phyloP scores from a whole-genome alignment of 2,113 vertebrate species.

The Arenaria interpres region DNA sequence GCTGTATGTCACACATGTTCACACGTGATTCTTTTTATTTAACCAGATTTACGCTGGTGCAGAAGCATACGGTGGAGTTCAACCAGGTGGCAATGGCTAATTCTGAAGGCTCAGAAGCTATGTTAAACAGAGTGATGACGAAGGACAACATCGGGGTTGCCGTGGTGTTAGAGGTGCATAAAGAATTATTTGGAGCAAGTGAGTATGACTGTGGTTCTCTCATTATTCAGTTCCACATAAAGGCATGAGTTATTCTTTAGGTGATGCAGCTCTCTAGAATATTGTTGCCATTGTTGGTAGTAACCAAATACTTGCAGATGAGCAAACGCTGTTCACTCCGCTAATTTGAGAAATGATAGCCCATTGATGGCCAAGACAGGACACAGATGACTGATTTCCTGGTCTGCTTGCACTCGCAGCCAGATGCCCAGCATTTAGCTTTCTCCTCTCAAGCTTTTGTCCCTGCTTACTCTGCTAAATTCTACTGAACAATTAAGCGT shows the following conservation, averaged over 20 bases:
- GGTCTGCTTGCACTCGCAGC: background rate
- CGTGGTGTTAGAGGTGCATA: conserved; percentile 92
- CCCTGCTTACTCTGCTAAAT: background rate
- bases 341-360: background rate
- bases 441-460: background rate
- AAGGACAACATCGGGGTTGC: conserved; percentile 99
- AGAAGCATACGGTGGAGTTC: conserved; percentile 98
- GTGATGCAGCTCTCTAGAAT: background rate
- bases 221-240: accelerated
- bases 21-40: background rate
- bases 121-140: conserved; percentile 98
- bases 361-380: background rate
- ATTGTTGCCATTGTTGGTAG: background rate
- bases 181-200: conserved; percentile 89
- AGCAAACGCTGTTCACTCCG: background rate
- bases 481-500: background rate
- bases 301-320: background rate
- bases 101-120: conserved; percentile 97
- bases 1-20: background rate
- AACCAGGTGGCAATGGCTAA: conserved; percentile 99
- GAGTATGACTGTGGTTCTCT: background rate
- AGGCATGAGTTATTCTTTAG: background rate
- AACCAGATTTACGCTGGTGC: conserved; percentile 89
- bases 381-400: background rate
- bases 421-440: background rate